phyloP scores from a whole-genome alignment of 2,888 invertebrate species.

The Hirtodrosophila trivittata region DNA sequence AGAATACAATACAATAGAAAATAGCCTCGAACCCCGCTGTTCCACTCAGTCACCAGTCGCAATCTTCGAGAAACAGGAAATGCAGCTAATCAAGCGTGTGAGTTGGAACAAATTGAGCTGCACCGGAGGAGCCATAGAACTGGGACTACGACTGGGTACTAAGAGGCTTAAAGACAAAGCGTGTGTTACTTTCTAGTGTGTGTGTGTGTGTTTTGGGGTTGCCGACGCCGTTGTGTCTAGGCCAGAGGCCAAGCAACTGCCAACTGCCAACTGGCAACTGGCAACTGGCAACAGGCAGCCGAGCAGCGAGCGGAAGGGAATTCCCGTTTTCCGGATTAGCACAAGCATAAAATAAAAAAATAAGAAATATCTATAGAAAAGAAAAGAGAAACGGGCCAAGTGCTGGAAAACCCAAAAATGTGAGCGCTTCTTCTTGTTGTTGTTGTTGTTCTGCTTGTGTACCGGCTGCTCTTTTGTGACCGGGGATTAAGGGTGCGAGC shows the following conservation, averaged over 20 bases:
- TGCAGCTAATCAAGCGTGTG: slow-evolving; percentile 73
- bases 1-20: too few species aligned
- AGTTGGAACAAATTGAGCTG: slow-evolving; percentile 62
- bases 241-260: not conserved
- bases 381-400: slow-evolving; percentile 4
- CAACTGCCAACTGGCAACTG: not conserved
- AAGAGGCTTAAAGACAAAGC: slow-evolving; percentile 49
- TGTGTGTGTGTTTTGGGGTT: slow-evolving; percentile 9
- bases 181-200: not conserved
- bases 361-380: slow-evolving; percentile 18
- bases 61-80: slow-evolving; percentile 76
- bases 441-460: not conserved
- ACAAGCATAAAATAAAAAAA: slow-evolving; percentile 46
- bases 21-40: too few species aligned
- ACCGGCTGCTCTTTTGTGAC: slow-evolving; percentile 7
- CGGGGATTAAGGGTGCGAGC: slow-evolving; percentile 74
- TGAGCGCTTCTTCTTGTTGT: not conserved
- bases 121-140: slow-evolving; percentile 10
- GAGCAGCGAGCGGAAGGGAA: slow-evolving; percentile 69
- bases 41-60: not conserved
- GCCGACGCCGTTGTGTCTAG: slow-evolving; percentile 55
- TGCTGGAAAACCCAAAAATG: slow-evolving; percentile 35
- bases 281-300: slow-evolving; percentile 17
- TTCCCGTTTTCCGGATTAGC: slow-evolving; percentile 78
- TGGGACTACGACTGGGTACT: slow-evolving; percentile 8